Base-by-base conservation (phyloP, 2,113 vertebrate species). In the Suncus etruscus region DNA sequence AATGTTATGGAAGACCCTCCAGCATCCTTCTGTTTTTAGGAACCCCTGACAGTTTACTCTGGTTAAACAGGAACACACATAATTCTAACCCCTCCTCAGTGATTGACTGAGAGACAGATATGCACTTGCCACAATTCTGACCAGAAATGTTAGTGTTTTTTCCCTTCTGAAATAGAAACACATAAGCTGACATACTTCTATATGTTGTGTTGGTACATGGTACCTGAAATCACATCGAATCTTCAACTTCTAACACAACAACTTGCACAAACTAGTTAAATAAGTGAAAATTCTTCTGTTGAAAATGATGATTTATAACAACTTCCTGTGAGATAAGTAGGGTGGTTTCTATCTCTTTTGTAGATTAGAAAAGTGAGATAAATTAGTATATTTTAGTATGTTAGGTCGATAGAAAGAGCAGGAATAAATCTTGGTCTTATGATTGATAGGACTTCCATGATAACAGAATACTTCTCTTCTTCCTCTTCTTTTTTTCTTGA, bases 311-410 rank as follows among this genome's bases (percentile, higher is more conserved):
- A 73, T 66, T 65, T 89, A 27, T 69, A 83, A 27, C 54, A 73
- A 73, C 20, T 89, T 84, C 31, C 39, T 50, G 16, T 69, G 39
- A 86, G 22, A 48, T 73, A 80, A 15, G 11, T 48, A 86, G 63
- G 10, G 20, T 48, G 31, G 39, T 14, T 70, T 5, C 32, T 89
- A 66, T 72, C 54, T 50, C 66, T 90, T 51, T 25, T 14, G 54
- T 68, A 95, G 87, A 94, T 87, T 27, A 86, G 25, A 65, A 88
- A 91, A 32, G 39, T 15, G 18, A 78, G 63, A 58, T 75, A 11
- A 68, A 61, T 8, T 68, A n/a, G 32, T 29, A 83, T 84, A 63
- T 48, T 29, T 51, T 29, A 18, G 65, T n/a, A 12, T 50, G 48
- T n/a, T 24, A 29, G 78, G 48, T 68, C 24, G 25, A 39, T 5